Evolutionary conservation across 2,888 invertebrate genomes (phyloP).

Genomic region (Drosophila mercatorum): DNA sequence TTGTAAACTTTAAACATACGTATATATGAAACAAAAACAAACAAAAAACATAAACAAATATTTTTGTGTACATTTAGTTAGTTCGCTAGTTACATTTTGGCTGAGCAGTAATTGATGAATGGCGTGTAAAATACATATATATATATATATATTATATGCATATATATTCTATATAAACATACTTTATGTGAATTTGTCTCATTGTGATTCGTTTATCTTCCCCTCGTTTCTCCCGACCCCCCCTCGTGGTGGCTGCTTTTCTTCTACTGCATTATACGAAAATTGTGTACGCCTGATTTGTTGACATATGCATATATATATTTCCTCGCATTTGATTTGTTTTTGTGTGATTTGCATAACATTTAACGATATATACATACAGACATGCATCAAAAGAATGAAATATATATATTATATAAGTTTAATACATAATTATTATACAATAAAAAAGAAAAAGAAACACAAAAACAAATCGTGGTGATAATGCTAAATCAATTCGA

Average conservation of each 20-base stretch:
- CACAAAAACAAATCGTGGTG: conserved; percentile 49
- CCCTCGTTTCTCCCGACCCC: conserved; percentile 8
- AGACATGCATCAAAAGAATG: conserved; percentile 32
- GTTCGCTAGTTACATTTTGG: conserved; percentile 63
- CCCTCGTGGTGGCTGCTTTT: conserved; percentile 39
- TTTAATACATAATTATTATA: conserved; percentile 52
- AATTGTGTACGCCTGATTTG: conserved; percentile 20
- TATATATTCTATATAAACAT: conserved; percentile 28
- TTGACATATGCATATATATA: conserved; percentile 8
- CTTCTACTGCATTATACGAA: conserved; percentile 18
- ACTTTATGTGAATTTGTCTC: conserved; percentile 51
- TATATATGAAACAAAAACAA: conserved; percentile 30
- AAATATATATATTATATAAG: conserved; percentile 58
- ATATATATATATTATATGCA: conserved; percentile 3
- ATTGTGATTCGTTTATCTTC: conserved; percentile 55
- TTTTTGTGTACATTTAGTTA: conserved; percentile 73
- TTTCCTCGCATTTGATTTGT: conserved; percentile 39
- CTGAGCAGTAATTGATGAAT: conserved; percentile 30
- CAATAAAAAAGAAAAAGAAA: conserved; percentile 15
- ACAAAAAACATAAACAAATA: conserved; percentile 27
- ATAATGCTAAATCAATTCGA: conserved; percentile 58
- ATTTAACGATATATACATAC: conserved; percentile 27
- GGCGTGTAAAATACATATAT: conserved; percentile 59
- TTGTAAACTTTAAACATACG: conserved; percentile 60
- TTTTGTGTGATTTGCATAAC: conserved; percentile 42